These are phyloP conservation scores for Dasyprocta punctata DNA, from an alignment of 2,113 vertebrate genomes.

Conservation along the genomic window DNA sequence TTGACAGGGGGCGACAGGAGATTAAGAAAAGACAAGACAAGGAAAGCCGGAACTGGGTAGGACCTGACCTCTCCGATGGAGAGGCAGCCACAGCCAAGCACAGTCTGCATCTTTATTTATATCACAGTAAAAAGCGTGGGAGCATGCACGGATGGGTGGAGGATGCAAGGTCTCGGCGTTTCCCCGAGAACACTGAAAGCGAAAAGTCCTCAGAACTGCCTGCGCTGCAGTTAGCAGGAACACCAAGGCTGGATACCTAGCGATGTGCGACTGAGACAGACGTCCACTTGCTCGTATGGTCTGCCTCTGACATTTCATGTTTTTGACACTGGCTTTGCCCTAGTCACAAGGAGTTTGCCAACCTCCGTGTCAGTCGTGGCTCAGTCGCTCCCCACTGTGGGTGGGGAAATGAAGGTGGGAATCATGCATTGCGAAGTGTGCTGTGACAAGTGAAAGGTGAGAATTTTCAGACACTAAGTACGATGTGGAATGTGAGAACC, in stretches of 20 bases:
- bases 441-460: not conserved
- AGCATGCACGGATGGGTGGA: not conserved
- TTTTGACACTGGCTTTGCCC: not conserved
- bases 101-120: not conserved
- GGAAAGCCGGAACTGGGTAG: not conserved
- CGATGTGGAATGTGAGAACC: not conserved
- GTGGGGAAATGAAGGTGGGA: not conserved
- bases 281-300: accelerated
- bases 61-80: not conserved
- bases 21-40: not conserved
- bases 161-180: not conserved
- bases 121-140: not conserved
- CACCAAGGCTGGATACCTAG: not conserved
- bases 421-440: too few relatives aligned
- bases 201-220: not conserved
- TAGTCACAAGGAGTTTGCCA: not conserved
- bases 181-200: not conserved
- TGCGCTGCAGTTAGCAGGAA: not conserved
- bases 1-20: not conserved
- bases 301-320: not conserved
- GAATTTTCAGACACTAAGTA: not conserved
- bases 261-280: not conserved
- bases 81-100: too few relatives aligned
- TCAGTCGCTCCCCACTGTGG: not conserved
- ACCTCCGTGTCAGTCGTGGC: not conserved